phyloP scores from a whole-genome alignment of 30 jellyfish, hydroid and myxozoan genomes.

The Hydractinia symbiolongicarpus region DNA sequence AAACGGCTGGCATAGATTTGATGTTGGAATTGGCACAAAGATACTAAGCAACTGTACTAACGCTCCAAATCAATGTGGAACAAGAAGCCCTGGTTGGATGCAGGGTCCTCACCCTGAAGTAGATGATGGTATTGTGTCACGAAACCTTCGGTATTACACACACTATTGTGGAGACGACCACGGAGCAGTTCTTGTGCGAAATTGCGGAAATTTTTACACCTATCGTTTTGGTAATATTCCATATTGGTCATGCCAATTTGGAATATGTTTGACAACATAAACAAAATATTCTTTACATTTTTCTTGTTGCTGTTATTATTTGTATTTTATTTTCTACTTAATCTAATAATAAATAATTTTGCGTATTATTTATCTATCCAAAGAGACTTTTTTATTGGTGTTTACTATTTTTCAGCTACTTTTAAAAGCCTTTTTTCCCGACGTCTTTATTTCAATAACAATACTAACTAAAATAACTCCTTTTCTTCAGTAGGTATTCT shows the following conservation, averaged over 20 bases:
- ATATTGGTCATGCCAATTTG: slow-evolving; percentile 23
- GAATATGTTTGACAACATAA: neutral
- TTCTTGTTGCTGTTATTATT: too few species aligned
- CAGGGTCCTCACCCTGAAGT: slow-evolving; percentile 9
- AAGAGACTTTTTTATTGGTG: too few species aligned
- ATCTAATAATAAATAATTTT: too few species aligned
- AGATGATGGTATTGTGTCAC: slow-evolving; percentile 8
- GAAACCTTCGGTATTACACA: neutral
- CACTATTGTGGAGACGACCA: slow-evolving; percentile 25
- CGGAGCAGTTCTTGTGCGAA: slow-evolving; percentile 9
- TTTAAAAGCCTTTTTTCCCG: too few species aligned
- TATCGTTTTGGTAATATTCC: slow-evolving; percentile 1
- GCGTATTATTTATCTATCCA: too few species aligned
- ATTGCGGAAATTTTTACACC: slow-evolving; percentile 20
- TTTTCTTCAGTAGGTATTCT: too few species aligned
- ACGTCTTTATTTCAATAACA: too few species aligned
- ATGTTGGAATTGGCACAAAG: slow-evolving; percentile 6
- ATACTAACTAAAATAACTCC: too few species aligned
- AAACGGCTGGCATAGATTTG: slow-evolving; percentile 22
- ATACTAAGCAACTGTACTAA: neutral
- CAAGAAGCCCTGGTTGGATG: slow-evolving; percentile 22
- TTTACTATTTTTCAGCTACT: too few species aligned
- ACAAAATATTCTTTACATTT: too few species aligned
- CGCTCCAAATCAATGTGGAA: slow-evolving; percentile 21
- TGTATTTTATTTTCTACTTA: too few species aligned